Conservation (phyloP, 2,888 invertebrate genomes). For the Andrena haemorrhoa region DNA sequence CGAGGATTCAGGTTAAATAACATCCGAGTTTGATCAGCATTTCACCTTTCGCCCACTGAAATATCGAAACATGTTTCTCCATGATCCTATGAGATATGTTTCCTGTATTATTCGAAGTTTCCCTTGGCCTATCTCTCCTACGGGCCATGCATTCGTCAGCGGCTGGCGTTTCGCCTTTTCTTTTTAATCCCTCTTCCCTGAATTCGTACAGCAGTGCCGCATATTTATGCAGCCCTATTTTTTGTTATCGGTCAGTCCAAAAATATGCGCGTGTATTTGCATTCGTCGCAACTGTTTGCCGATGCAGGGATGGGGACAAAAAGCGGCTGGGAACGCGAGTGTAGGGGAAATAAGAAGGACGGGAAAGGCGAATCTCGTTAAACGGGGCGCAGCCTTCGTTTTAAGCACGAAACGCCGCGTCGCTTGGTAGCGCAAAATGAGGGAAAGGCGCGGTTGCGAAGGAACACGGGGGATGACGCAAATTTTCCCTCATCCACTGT, state of each 20-base stretch:
- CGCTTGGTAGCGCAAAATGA: constrained; percentile 24
- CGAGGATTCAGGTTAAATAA: neutral
- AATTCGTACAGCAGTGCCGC: neutral
- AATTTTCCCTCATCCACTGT: constrained; percentile 31
- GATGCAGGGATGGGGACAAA: constrained; percentile 19
- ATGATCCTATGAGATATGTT: neutral
- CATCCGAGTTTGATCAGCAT: neutral
- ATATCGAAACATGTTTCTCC: neutral
- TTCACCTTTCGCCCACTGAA: neutral
- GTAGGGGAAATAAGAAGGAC: constrained; percentile 14
- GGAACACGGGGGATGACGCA: constrained; percentile 33
- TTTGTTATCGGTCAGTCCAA: constrained; percentile 14
- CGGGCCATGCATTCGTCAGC: neutral
- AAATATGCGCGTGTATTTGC: constrained; percentile 26
- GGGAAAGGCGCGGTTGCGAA: constrained; percentile 11
- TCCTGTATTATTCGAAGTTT: neutral
- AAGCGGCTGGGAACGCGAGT: constrained; percentile 5
- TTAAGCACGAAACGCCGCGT: constrained; percentile 40
- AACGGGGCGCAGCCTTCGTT: constrained; percentile 41
- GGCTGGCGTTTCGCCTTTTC: neutral
- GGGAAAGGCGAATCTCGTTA: constrained; percentile 52
- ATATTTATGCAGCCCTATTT: constrained; percentile 25
- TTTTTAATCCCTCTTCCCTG: neutral
- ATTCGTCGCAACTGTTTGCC: constrained; percentile 34
- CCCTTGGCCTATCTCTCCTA: neutral